These are phyloP conservation scores for Onychomys arenicola DNA, from an alignment of 2,797 vertebrate genomes.

Conservation along the genomic window DNA sequence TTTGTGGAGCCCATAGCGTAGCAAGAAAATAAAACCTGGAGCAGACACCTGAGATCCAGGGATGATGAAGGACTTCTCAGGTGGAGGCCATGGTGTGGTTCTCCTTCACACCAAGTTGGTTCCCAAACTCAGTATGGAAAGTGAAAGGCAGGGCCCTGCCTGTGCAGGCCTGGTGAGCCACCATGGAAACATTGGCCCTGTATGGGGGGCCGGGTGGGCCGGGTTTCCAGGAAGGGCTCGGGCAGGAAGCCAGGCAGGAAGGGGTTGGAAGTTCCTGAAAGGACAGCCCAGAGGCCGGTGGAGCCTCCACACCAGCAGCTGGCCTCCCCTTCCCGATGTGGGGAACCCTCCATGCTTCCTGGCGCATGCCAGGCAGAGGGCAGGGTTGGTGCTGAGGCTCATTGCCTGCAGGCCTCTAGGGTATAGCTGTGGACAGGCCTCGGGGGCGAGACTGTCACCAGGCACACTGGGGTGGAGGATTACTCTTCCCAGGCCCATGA, in stretches of 20 bases:
- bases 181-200: conserved; percentile 54
- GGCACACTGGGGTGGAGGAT: neutral
- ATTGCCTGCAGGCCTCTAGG: neutral
- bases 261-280: conserved; percentile 88
- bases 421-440: no score
- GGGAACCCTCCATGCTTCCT: conserved; percentile 88
- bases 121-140: neutral
- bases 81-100: no score
- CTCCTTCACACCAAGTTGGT: neutral
- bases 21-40: neutral
- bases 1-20: neutral
- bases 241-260: conserved; percentile 89
- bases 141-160: neutral
- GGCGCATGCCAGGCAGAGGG: conserved; percentile 74
- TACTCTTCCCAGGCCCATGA: neutral
- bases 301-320: conserved; percentile 71
- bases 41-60: neutral
- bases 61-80: neutral
- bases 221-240: conserved; percentile 84
- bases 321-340: neutral
- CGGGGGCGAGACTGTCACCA: neutral
- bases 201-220: conserved; percentile 71
- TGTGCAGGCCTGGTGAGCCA: neutral
- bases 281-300: conserved; percentile 77
- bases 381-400: neutral